Conservation (phyloP, 2,113 vertebrate genomes). For the Chaenogobius annularis region DNA sequence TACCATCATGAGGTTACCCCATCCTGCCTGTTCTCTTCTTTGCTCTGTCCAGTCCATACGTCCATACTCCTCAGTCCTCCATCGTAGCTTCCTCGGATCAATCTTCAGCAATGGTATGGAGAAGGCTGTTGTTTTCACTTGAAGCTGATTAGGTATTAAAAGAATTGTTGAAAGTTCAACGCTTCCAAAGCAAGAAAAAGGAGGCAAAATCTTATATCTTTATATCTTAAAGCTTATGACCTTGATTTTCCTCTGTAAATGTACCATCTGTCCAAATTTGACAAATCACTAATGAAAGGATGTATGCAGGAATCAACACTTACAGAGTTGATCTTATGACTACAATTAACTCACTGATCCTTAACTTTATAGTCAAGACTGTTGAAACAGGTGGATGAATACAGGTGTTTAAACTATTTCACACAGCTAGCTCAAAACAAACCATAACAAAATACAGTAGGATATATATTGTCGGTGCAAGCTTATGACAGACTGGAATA, state of each 20-base stretch:
- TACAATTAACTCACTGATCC: neutral
- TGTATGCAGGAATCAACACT: conserved; percentile 1
- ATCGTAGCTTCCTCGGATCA: conserved; percentile 44
- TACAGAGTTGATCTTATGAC: neutral
- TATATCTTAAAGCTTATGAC: conserved; percentile 64
- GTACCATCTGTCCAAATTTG: conserved; percentile 7
- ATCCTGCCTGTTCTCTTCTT: conserved; percentile 35
- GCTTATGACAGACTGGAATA: neutral
- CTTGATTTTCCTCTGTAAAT: conserved; percentile 18
- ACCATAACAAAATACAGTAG: neutral
- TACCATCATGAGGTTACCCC: conserved; percentile 20
- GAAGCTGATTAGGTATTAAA: conserved; percentile 12
- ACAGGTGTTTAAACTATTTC: neutral
- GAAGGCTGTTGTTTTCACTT: conserved; percentile 19
- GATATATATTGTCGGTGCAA: neutral
- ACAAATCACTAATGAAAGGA: neutral
- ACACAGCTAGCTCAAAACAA: neutral
- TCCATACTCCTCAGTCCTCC: conserved; percentile 16
- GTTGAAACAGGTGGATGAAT: neutral
- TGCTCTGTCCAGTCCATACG: conserved; percentile 38
- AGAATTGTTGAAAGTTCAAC: neutral
- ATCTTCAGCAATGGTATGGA: conserved; percentile 39
- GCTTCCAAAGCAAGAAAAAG: neutral
- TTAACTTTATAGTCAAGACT: neutral
- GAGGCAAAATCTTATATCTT: no score